Evolutionary conservation across 1,140 invertebrate genomes (phyloP), one percentile per base, ranked within the genome.

Genomic region (Leucophenga varia): DNA sequence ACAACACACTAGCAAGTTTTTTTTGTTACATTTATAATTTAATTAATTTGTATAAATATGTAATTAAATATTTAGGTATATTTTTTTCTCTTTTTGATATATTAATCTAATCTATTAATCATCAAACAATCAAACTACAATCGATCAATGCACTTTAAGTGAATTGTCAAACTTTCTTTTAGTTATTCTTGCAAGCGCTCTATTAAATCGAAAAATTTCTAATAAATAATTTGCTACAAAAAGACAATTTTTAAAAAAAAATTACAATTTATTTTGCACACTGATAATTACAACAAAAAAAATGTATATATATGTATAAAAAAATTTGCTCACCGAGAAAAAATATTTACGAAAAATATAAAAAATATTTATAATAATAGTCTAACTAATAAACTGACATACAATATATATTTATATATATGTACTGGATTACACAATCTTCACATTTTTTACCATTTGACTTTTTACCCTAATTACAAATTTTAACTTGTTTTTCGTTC

Each of bases 231-330:
- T 57, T 47, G 19, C 55, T 52, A 55, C 31, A 14, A 32, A n/a
- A 25, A 17, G 18, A 43, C 12, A 20, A 43, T 20, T 41, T 49
- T 58, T 52, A 65, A 65, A 65, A 67, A 67, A 67, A 67, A 67
- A 25, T 25, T 52, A 67, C 59, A 67, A 67, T 65, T 65, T 65
- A 65, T 64, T 63, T 57, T 57, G 63, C 63, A 65, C 63, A 67
- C 56, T 52, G 59, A 67, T 65, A 65, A 65, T 67, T 65, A 67
- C 53, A 67, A 64, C n/a, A n/a, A n/a, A n/a, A n/a, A n/a, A n/a
- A n/a, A n/a, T n/a, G n/a, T n/a, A n/a, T n/a, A n/a, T 65, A 67
- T 56, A 67, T 54, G 47, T 67, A 63, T 54, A 51, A 46, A 67
- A 25, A 25, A 25, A 25, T 25, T 45, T 19, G 38, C 35, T 51